phyloP scores from a whole-genome alignment of 2,797 vertebrate species.

The Danionella dracula region DNA sequence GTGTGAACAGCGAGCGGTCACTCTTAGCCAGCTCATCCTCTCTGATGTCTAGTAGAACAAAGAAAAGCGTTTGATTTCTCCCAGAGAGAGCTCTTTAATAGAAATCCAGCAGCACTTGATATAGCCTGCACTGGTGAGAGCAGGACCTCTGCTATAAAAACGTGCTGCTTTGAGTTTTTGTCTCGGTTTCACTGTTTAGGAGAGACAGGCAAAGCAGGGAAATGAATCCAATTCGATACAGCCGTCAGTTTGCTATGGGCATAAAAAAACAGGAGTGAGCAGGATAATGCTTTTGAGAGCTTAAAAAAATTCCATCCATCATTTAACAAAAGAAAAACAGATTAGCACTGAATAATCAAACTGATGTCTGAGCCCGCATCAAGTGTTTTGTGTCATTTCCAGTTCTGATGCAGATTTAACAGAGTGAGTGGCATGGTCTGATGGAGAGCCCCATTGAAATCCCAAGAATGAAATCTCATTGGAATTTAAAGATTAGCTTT shows the following conservation, averaged over 20 bases:
- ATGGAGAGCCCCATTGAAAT: too few relatives aligned
- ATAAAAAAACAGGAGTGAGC: constrained; percentile 64
- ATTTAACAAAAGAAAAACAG: not conserved
- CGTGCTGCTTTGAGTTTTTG: constrained; percentile 60
- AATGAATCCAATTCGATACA: constrained; percentile 70
- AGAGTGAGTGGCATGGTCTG: too few relatives aligned
- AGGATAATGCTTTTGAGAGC: not conserved
- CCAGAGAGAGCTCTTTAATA: constrained; percentile 25
- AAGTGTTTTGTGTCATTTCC: too few relatives aligned
- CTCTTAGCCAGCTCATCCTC: constrained; percentile 31
- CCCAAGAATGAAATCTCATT: too few relatives aligned
- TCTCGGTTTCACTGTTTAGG: constrained; percentile 58
- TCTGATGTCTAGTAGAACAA: constrained; percentile 5
- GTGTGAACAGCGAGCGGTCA: constrained; percentile 30
- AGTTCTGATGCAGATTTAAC: too few relatives aligned
- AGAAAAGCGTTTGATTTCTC: constrained; percentile 28
- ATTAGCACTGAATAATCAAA: too few relatives aligned
- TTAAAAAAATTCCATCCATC: not conserved
- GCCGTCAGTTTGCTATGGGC: constrained; percentile 62
- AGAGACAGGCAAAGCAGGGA: constrained; percentile 64
- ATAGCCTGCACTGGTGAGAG: constrained; percentile 46
- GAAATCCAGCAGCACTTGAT: constrained; percentile 48
- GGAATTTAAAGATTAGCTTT: too few relatives aligned
- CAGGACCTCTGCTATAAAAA: constrained; percentile 40
- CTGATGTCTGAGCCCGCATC: too few relatives aligned